Conservation (phyloP, 2,888 invertebrate species). For the Gandaritis pyraliata region DNA sequence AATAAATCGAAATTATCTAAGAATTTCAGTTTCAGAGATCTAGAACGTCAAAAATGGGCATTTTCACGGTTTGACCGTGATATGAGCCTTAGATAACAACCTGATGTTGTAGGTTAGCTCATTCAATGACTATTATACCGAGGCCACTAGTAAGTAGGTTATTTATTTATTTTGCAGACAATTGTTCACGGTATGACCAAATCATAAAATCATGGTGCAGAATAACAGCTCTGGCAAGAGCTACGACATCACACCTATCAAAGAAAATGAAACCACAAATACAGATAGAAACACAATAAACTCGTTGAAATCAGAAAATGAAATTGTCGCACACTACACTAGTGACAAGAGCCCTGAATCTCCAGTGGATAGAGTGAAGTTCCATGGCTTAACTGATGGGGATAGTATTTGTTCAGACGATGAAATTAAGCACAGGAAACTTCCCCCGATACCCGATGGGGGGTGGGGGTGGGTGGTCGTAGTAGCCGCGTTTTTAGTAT, state of each 20-base stretch:
- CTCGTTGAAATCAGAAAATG: conserved; percentile 65
- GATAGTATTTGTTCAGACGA: conserved; percentile 76
- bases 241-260: conserved; percentile 36
- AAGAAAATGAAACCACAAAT: conserved; percentile 41
- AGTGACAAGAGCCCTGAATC: conserved; percentile 54
- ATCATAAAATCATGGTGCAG: conserved; percentile 41
- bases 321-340: conserved; percentile 55
- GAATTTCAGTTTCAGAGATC: too few relatives aligned
- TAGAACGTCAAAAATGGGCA: too few relatives aligned
- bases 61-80: too few relatives aligned
- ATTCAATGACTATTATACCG: too few relatives aligned
- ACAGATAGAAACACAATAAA: conserved; percentile 70
- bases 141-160: not conserved
- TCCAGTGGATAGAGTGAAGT: conserved; percentile 71
- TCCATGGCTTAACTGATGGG: conserved; percentile 74
- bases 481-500: conserved; percentile 91
- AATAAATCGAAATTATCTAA: too few relatives aligned
- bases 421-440: conserved; percentile 61
- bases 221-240: conserved; percentile 39
- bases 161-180: conserved; percentile 21
- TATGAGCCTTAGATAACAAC: too few relatives aligned
- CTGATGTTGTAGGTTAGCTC: too few relatives aligned
- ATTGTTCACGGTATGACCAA: conserved; percentile 33
- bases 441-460: conserved; percentile 89
- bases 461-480: conserved; percentile 97